Evolutionary conservation across 2,797 vertebrate genomes (phyloP).

Genomic region (Columba guinea): DNA sequence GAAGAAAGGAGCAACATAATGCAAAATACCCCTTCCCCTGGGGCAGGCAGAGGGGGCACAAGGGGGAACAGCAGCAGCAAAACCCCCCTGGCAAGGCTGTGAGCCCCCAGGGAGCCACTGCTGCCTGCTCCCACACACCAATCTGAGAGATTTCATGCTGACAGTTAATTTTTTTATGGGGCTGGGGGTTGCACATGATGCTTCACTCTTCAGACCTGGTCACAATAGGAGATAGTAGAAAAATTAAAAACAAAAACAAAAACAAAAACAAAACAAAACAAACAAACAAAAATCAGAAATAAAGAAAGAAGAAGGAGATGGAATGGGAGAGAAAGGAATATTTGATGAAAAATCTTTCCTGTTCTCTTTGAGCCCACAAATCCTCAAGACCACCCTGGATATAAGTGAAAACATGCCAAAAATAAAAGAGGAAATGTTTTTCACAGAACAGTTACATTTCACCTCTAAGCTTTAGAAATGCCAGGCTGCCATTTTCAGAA

Average conservation of each 20-base stretch:
- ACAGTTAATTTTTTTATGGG: accelerated
- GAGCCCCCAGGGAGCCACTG: accelerated
- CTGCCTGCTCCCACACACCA: accelerated
- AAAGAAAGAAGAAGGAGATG: not conserved
- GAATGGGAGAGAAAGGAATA: not conserved
- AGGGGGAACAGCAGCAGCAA: not conserved
- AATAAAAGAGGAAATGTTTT: constrained; percentile 45
- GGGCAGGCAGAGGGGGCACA: not conserved
- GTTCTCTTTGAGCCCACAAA: not conserved
- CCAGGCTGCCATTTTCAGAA: constrained; percentile 32
- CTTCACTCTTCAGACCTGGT: not conserved
- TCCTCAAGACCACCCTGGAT: constrained; percentile 54
- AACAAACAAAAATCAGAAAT: not conserved
- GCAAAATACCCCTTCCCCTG: accelerated
- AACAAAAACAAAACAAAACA: not conserved
- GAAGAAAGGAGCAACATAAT: not conserved
- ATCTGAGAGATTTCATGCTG: not conserved
- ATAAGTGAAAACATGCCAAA: constrained; percentile 44
- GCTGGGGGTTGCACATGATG: accelerated
- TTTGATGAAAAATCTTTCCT: constrained; percentile 7
- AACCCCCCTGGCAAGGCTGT: not conserved
- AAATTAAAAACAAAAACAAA: too few species aligned
- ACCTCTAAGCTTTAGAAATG: constrained; percentile 16
- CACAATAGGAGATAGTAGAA: not conserved
- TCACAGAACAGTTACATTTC: constrained; percentile 13